A percentile compares a stretch with the other conserved stretches of the same genome.
Conservation (phyloP, 2,113 vertebrate genomes). For the Junco hyemalis region DNA sequence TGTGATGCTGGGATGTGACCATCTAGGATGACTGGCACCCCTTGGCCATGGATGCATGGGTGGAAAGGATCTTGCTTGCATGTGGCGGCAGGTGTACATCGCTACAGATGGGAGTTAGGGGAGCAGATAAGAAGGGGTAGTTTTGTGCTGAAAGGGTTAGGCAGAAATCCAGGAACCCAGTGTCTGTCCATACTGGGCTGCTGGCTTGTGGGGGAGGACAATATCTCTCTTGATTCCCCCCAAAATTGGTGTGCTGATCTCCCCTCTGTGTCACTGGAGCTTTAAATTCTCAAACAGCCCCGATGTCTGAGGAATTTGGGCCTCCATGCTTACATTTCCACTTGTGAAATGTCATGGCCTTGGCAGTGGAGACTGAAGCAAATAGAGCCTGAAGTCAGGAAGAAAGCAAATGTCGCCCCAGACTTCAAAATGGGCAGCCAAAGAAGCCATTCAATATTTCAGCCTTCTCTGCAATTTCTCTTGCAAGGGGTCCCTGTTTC, state of each 20-base stretch:
- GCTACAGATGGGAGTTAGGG: background rate
- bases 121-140: background rate
- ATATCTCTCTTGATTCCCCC: background rate
- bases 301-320: background rate
- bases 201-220: background rate
- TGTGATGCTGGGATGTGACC: background rate
- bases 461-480: background rate
- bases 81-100: background rate
- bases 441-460: background rate
- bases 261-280: background rate
- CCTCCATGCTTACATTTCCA: background rate
- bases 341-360: background rate
- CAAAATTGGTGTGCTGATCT: background rate
- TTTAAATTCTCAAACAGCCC: background rate
- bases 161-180: background rate
- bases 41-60: background rate
- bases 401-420: background rate
- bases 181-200: background rate
- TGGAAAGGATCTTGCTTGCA: background rate
- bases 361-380: background rate
- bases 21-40: fast-evolving
- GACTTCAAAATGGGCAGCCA: background rate
- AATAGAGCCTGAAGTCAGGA: background rate
- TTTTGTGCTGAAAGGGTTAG: background rate
- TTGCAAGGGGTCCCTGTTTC: background rate